Evolutionary conservation across 2,888 invertebrate species (phyloP), one percentile per base, ranked within the genome.

Genomic region (Bibio marci): DNA sequence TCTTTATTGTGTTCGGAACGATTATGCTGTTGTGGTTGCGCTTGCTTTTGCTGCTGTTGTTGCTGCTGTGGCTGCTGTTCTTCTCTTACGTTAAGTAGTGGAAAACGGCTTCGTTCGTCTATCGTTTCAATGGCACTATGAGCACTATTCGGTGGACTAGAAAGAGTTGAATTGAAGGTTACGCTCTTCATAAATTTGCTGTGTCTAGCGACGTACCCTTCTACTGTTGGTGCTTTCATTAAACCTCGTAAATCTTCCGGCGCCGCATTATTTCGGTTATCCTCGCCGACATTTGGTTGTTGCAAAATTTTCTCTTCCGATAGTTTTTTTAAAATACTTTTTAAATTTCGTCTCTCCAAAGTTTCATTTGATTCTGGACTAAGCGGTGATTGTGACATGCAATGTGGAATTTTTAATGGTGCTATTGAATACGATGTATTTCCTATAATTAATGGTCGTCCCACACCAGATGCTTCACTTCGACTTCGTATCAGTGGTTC

Each of bases 151-250:
- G 83, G 82, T 44, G 86, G 83, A 51, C 85, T 85, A 48, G 80
- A 80, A 55, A 86, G 66, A 39, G 85, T 85, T 57, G 83, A 80
- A 62, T 87, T 82, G 65, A 86, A 87, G 44, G 86, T 86, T 46
- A 87, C 86, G 62, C 86, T 85, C 67, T 87, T 88, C 38, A 82
- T 71, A 57, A 87, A 74, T 60, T 87, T 87, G 46, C 81, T 80
- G 63, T 86, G 86, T 54, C 87, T 69, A 38, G 83, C 86, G 42
- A 83, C 86, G 62, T 85, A 88, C 43, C 87, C 87, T 68, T 86
- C 86, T 49, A 87, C 66, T 43, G 86, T 87, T 44, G 82, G 87
- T 22, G 85, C 85, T 52, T 78, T 67, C 64, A 82, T 75, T 44
- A 87, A 63, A 53, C 71, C 76, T 49, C 69, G 71, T 40, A 80